Conservation (phyloP, 2,888 invertebrate species). For the Thymelicus sylvestris region DNA sequence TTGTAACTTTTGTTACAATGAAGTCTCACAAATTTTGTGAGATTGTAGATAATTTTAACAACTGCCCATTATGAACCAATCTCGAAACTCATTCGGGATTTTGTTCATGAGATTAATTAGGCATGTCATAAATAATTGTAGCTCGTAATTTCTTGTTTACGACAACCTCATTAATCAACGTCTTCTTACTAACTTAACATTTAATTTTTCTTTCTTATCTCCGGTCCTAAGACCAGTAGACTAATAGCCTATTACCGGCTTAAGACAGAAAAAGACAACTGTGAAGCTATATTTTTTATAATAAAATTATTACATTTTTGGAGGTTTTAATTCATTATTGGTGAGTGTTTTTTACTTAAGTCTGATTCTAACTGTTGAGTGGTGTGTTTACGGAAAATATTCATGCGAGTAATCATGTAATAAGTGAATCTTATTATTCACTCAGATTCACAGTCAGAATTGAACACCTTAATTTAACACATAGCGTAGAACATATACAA, state of each 20-base stretch:
- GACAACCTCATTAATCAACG: constrained; percentile 54
- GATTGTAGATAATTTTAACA: constrained; percentile 32
- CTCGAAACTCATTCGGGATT: constrained; percentile 30
- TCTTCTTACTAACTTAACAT: constrained; percentile 41
- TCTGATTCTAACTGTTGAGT: too few relatives aligned
- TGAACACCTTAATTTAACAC: too few relatives aligned
- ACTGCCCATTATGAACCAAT: constrained; percentile 26
- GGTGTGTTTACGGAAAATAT: too few relatives aligned
- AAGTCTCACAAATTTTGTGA: constrained; percentile 17
- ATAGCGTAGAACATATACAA: too few relatives aligned
- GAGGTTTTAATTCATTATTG: background rate
- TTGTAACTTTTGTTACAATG: constrained; percentile 15
- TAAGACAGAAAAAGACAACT: constrained; percentile 13
- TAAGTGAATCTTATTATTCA: too few relatives aligned
- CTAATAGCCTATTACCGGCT: constrained; percentile 36
- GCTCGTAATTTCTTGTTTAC: constrained; percentile 55
- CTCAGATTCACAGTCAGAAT: too few relatives aligned
- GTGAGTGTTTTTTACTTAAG: too few relatives aligned
- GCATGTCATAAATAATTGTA: constrained; percentile 45
- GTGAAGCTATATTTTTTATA: constrained; percentile 22
- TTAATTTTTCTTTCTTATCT: constrained; percentile 43
- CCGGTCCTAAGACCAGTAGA: constrained; percentile 27
- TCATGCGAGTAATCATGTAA: too few relatives aligned
- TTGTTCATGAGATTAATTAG: constrained; percentile 45
- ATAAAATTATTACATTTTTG: background rate